Evolutionary conservation across 2,888 invertebrate genomes (phyloP).

Genomic region (Cryptophagus acutangulus): DNA sequence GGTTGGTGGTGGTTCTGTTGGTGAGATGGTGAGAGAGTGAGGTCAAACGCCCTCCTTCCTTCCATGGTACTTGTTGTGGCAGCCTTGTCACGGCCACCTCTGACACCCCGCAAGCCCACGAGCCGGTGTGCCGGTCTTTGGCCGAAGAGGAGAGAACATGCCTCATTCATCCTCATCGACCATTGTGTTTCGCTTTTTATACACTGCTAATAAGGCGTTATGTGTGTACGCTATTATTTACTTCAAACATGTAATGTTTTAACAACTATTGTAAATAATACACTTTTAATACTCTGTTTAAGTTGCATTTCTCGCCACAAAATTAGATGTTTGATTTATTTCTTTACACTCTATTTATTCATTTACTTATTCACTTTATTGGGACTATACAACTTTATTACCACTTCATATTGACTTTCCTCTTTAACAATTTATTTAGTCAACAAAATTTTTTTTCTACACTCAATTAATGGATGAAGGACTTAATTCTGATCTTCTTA

Average conservation of each 20-base stretch:
- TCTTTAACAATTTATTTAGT: too few species aligned
- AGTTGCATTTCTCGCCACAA: constrained; percentile 16
- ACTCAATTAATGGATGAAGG: too few species aligned
- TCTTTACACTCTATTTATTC: constrained; percentile 9
- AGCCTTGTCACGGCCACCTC: constrained; percentile 39
- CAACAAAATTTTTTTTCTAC: too few species aligned
- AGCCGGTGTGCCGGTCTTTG: constrained; percentile 34
- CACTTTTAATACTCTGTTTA: constrained; percentile 25
- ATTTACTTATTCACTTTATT: too few species aligned
- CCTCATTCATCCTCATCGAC: constrained; percentile 36
- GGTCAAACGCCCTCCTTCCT: constrained; percentile 35
- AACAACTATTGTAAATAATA: constrained; percentile 30
- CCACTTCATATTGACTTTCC: too few species aligned
- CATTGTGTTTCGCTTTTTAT: constrained; percentile 35
- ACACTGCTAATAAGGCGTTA: constrained; percentile 32
- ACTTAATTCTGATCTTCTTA: too few species aligned
- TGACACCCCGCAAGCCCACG: constrained; percentile 32
- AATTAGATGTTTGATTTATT: constrained; percentile 8
- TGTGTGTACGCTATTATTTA: constrained; percentile 33
- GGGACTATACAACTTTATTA: too few species aligned
- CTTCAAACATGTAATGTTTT: constrained; percentile 31
- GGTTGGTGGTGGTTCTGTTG: too few species aligned
- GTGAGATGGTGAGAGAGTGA: constrained; percentile 30
- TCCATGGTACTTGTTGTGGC: constrained; percentile 28
- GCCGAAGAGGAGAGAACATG: constrained; percentile 29